Base-by-base conservation (phyloP, 2,797 vertebrate genomes). In the Moxostoma hubbsi region DNA sequence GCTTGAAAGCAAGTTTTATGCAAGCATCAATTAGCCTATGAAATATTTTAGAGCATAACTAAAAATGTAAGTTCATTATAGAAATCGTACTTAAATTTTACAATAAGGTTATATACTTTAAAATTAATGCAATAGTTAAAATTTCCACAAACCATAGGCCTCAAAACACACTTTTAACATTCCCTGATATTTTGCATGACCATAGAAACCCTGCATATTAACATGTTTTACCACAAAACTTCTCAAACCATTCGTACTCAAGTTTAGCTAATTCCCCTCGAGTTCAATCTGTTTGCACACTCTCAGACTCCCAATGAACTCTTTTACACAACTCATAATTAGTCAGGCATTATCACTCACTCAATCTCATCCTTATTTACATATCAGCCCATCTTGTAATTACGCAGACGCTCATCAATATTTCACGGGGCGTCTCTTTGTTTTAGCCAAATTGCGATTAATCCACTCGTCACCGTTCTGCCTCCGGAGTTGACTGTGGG, bases 381-480 rank as follows among this genome's bases (percentile, higher is more conserved):
- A 90, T 86, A 91, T 92, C 89, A 82, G 79, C 81, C 79, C 68
- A 70, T 88, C 83, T 85, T 85, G 87, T 91, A 92, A 92, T 93
- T 91, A 92, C 84, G 85, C 79, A 86, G 87, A 65, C 85, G 84
- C 79, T 86, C 85, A 70, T 78, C 81, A 81, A 90, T 89, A 89
- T 90, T 86, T 87, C 81, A 83, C 69, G 43, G 76, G 81, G 47
- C 18, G 80, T 85, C 81, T 90, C 87, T 91, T 90, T 89, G 88
- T 90, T 92, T 92, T 79, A 88, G 84, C 87, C 75, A 89, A 91
- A 92, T 89, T 91, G 86, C 85, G 84, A 85, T 91, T 90, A 92
- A 91, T 92, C 89, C 87, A 64, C 24, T 45, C 36, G 81, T 77
- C 81, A 74, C 76, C 55, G 81, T 78, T 69, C 69, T 46, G 75